Evolutionary conservation across 1,140 invertebrate species (phyloP), one percentile per base, ranked within the genome.

Genomic region (Holotrichia oblita): DNA sequence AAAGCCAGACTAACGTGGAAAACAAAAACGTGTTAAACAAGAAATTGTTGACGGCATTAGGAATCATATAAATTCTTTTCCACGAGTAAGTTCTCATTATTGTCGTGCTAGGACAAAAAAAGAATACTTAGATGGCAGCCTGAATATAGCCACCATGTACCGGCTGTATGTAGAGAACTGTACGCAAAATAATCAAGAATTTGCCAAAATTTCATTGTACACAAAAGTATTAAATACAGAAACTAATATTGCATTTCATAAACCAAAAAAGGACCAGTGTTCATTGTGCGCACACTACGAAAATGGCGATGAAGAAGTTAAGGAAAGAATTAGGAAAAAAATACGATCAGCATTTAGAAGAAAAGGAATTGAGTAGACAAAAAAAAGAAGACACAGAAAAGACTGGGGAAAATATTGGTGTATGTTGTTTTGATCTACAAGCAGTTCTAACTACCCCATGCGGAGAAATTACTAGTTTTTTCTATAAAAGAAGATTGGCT

Each of bases 401-500:
- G 27, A 34, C 27, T 2, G 27, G 27, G 27, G 27, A 34, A 34
- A 34, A 34, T 34, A 34, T 34, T 34, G 27, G 27, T 34, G 27
- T 34, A 34, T 34, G 27, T 34, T 34, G 27, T 34, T 34, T 34
- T 34, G 27, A 34, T 34, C 27, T 34, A 4, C 27, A 34, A 34
- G 27, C 27, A 34, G 27, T 34, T 34, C 27, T 34, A 34, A 34
- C 27, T 34, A 34, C 27, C 27, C 27, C 27, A 34, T 34, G 27
- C 14, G 64, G 64, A 72, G 64, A 72, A 17, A 24, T 72, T 12
- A 72, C 2, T 72, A 20, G n/a, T 20, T 87, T 87, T 78, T 87
- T 84, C 78, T 88, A 88, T 78, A 87, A 85, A 81, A 83, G 81
- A 27, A 88, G 88, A 78, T 75, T 89, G n/a, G 81, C 82, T 69